These are phyloP conservation scores for Pelobates cultripes DNA, from an alignment of 2,797 vertebrate genomes.

Conservation along the genomic window DNA sequence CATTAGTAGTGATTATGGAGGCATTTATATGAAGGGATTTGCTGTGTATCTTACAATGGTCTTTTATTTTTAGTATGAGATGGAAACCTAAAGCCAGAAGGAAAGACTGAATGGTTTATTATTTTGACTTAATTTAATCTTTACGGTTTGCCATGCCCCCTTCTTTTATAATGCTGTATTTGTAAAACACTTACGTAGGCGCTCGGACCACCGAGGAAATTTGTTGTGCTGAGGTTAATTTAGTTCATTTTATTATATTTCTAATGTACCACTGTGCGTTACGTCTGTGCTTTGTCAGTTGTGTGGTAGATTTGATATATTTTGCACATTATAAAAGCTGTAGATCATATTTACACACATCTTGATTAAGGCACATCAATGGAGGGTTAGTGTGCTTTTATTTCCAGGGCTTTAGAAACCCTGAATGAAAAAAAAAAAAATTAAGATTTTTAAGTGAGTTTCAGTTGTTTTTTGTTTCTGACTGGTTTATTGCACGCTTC, in stretches of 20 bases:
- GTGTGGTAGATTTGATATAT: no score
- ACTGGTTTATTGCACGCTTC: slow-evolving; percentile 10
- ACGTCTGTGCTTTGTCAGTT: no score
- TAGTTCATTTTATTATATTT: slow-evolving; percentile 3
- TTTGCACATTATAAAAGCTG: no score
- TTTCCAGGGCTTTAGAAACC: slow-evolving; percentile 25
- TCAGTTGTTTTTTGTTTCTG: slow-evolving; percentile 30
- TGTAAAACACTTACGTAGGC: slow-evolving; percentile 24
- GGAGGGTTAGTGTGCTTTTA: neutral
- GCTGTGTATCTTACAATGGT: neutral
- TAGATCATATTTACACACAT: no score
- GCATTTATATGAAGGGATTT: neutral
- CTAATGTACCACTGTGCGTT: no score
- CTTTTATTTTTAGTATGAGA: slow-evolving; percentile 20
- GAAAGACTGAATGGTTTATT: slow-evolving; percentile 23
- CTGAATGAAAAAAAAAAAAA: neutral
- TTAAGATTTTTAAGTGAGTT: slow-evolving; percentile 21
- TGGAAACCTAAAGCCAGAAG: slow-evolving; percentile 14
- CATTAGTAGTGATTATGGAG: neutral
- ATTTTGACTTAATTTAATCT: slow-evolving; percentile 14
- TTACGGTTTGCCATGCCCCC: slow-evolving; percentile 18
- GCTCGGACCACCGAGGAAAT: slow-evolving; percentile 32
- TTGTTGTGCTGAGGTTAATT: neutral
- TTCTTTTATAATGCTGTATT: slow-evolving; percentile 17
- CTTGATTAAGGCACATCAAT: neutral